A percentile compares a stretch with the other conserved stretches of the same genome.
Conservation (phyloP, 2,888 invertebrate genomes). For the Conops quadrifasciatus region DNA sequence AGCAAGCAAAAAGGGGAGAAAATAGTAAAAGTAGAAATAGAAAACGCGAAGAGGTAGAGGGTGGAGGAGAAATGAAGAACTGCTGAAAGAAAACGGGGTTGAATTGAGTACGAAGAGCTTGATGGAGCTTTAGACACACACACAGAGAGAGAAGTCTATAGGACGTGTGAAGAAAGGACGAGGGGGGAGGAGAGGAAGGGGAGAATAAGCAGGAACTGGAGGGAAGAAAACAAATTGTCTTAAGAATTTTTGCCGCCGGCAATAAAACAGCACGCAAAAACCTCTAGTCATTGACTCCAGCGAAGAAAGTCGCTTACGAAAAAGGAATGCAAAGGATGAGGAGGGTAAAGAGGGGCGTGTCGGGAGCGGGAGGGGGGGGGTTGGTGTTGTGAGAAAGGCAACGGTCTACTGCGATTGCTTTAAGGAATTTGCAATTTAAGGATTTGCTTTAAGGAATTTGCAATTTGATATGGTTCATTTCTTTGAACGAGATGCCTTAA, state of each 20-base stretch:
- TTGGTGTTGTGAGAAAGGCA: neutral
- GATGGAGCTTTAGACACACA: neutral
- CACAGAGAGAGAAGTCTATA: neutral
- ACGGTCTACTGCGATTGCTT: too few relatives aligned
- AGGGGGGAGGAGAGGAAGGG: neutral
- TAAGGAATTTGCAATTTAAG: too few relatives aligned
- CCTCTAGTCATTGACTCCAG: too few relatives aligned
- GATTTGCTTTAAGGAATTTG: neutral
- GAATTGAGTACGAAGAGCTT: too few relatives aligned
- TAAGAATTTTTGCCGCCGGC: neutral
- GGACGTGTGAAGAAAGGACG: too few relatives aligned
- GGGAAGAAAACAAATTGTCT: neutral
- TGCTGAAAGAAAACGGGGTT: neutral
- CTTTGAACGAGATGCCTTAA: neutral
- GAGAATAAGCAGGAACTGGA: neutral
- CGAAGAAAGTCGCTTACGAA: neutral
- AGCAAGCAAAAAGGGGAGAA: constrained; percentile 1
- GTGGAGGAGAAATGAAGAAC: neutral
- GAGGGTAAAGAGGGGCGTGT: neutral
- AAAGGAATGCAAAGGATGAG: neutral
- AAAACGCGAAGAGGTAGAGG: neutral
- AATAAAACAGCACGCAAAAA: too few relatives aligned
- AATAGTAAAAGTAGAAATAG: neutral
- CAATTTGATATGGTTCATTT: constrained; percentile 8
- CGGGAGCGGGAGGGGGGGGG: neutral